Evolutionary conservation across 1,140 invertebrate species (phyloP).

Genomic region (Cryptotermes secundus): DNA sequence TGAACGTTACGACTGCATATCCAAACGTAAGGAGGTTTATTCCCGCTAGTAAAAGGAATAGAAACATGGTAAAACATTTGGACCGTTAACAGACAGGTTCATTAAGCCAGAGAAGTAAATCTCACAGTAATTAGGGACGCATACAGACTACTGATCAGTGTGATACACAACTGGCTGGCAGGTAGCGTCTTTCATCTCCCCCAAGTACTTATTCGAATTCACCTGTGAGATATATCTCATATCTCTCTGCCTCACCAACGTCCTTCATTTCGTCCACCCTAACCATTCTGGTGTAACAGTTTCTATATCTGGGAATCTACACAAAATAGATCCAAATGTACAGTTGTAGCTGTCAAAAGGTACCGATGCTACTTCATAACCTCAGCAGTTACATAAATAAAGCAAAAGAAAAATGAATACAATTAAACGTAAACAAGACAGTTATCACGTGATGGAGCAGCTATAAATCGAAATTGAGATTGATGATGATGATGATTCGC

Average conservation of each 20-base stretch:
- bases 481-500: too few relatives aligned
- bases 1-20: not conserved
- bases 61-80: not conserved
- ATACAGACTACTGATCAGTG: not conserved
- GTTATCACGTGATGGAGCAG: too few relatives aligned
- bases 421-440: too few relatives aligned
- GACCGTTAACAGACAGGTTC: not conserved
- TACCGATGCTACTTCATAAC: too few relatives aligned
- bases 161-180: not conserved
- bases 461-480: too few relatives aligned
- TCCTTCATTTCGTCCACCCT: too few relatives aligned
- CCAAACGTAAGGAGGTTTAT: not conserved
- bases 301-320: not conserved
- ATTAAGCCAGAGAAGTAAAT: not conserved
- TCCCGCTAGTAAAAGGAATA: not conserved
- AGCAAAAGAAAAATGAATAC: too few relatives aligned
- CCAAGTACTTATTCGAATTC: not conserved
- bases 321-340: not conserved
- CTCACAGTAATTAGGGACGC: not conserved
- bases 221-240: too few relatives aligned
- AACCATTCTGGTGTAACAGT: not conserved
- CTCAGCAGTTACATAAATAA: too few relatives aligned
- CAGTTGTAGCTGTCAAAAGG: too few relatives aligned
- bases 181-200: not conserved
- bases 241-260: too few relatives aligned